phyloP scores from a whole-genome alignment of 2,797 vertebrate species.

The Coccyzus lansbergi region DNA sequence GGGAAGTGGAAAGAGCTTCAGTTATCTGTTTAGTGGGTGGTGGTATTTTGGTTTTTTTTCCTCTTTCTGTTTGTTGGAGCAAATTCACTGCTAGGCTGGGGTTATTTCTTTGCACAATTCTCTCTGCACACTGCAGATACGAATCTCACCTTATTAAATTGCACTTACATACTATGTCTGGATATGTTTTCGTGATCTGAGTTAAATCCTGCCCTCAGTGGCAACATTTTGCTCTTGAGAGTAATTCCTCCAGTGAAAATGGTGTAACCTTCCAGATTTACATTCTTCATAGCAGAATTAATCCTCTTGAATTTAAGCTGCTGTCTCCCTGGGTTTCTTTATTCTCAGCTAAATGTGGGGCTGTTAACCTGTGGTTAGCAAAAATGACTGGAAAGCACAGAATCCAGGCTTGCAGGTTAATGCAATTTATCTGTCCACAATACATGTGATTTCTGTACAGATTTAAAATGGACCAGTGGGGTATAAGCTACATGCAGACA shows the following conservation, averaged over 20 bases:
- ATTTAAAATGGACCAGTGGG: not conserved
- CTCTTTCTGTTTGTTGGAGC: not conserved
- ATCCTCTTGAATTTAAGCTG: not conserved
- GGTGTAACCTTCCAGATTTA: not conserved
- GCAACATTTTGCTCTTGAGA: not conserved
- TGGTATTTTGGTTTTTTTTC: not conserved
- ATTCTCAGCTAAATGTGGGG: not conserved
- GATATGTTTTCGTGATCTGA: not conserved
- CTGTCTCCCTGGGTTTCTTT: not conserved
- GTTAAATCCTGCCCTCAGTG: not conserved
- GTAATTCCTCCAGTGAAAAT: not conserved
- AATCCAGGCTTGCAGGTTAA: not conserved
- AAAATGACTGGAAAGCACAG: not conserved
- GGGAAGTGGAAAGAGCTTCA: not conserved
- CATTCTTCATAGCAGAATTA: not conserved
- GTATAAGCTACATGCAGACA: not conserved
- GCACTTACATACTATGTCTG: not conserved
- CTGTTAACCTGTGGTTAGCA: not conserved
- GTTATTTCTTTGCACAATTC: not conserved
- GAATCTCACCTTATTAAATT: not conserved
- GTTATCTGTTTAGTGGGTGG: not conserved
- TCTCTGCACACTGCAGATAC: not conserved
- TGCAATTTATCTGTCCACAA: not conserved
- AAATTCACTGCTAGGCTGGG: not conserved
- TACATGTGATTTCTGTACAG: not conserved